These are phyloP conservation scores for Tetrapedia diversipes DNA, from an alignment of 2,888 invertebrate species.

Conservation along the genomic window DNA sequence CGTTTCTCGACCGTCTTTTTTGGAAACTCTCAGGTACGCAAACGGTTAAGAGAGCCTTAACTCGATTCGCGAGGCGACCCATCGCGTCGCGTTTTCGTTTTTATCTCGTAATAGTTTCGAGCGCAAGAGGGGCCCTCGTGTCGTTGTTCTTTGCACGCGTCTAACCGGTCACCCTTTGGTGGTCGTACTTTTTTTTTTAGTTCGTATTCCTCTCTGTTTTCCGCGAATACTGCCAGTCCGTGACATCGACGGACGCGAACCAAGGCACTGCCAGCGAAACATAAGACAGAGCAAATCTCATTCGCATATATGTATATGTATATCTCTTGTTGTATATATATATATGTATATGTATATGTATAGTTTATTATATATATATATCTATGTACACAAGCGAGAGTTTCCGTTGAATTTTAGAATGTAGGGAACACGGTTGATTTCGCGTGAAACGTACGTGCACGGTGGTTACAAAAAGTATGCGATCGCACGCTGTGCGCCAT, in stretches of 20 bases:
- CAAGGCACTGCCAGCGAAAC: conserved; percentile 59
- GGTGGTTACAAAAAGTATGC: too few species aligned
- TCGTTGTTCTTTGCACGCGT: not conserved
- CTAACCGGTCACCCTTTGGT: not conserved
- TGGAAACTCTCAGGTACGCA: too few species aligned
- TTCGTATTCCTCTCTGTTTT: not conserved
- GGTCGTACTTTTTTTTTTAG: not conserved
- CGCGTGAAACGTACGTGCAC: not conserved
- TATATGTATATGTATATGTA: not conserved
- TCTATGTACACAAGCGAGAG: conserved; percentile 2
- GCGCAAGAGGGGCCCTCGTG: not conserved
- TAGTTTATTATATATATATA: too few species aligned
- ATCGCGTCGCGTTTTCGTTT: not conserved
- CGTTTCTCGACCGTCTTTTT: too few species aligned
- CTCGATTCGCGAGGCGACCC: conserved; percentile 8
- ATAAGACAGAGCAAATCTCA: conserved; percentile 23
- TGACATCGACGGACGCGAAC: conserved; percentile 43
- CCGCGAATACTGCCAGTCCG: conserved; percentile 52
- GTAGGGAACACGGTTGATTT: conserved; percentile 27
- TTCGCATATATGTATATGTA: conserved; percentile 13
- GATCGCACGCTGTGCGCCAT: too few species aligned
- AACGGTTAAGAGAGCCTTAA: conserved; percentile 34
- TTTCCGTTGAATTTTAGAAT: not conserved
- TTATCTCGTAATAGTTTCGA: not conserved
- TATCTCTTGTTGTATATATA: not conserved